A percentile compares a stretch with the other conserved stretches of the same genome.
These are phyloP conservation scores for Notarius quadriscutis DNA, from an alignment of 2,113 vertebrate species.

Conservation along the genomic window DNA sequence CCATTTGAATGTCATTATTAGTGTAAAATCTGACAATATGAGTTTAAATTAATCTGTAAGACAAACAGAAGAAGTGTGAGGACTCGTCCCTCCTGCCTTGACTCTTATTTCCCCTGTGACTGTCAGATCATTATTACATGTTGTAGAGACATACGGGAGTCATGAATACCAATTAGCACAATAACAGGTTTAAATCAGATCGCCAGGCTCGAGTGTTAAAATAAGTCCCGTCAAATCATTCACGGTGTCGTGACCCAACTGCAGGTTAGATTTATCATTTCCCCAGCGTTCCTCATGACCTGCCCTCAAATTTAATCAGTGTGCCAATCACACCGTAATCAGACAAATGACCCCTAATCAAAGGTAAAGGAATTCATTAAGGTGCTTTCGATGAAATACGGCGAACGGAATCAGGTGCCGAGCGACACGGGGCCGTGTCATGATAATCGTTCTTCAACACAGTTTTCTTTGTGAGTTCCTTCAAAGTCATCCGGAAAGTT, in stretches of 20 bases:
- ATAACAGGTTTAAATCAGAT: constrained; percentile 55
- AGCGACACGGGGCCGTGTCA: not conserved
- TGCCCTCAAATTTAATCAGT: constrained; percentile 7
- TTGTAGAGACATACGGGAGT: constrained; percentile 52
- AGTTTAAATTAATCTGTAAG: not conserved
- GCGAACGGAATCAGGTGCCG: not conserved
- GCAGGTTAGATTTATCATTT: constrained; percentile 17
- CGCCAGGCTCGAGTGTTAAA: not conserved
- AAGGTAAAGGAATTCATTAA: constrained; percentile 13
- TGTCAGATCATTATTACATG: constrained; percentile 56
- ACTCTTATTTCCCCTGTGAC: constrained; percentile 46
- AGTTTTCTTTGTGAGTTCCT: not conserved
- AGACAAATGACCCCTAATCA: constrained; percentile 38
- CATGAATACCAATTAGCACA: constrained; percentile 75
- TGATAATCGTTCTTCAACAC: not conserved
- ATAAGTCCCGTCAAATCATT: constrained; percentile 13
- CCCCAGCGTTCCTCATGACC: not conserved
- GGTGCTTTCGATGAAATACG: constrained; percentile 10
- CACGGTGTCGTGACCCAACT: not conserved
- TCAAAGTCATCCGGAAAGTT: constrained; percentile 38
- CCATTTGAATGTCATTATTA: not conserved
- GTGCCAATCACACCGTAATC: constrained; percentile 37
- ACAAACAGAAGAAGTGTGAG: not conserved
- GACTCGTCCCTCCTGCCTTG: constrained; percentile 16
- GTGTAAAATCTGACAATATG: not conserved